These are phyloP conservation scores for Champsocephalus esox DNA, from an alignment of 2,797 vertebrate species.

Conservation along the genomic window DNA sequence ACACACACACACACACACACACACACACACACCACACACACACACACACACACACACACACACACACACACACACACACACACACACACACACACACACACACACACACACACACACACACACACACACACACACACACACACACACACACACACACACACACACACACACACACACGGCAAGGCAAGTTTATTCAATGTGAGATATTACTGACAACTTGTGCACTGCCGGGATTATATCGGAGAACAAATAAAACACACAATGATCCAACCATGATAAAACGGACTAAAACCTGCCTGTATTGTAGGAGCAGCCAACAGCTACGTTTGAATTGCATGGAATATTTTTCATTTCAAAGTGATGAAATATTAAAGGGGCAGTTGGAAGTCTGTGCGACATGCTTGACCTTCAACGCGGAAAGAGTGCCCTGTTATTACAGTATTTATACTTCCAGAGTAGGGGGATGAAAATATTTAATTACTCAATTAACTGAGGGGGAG, in stretches of 20 bases:
- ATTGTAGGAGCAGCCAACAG: conserved; percentile 76
- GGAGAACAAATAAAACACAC: conserved; percentile 43
- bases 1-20: conserved; percentile 2
- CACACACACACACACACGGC: too few species aligned
- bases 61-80: conserved; percentile 3
- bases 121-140: too few species aligned
- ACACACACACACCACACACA: conserved; percentile 21
- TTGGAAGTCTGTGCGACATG: conserved; percentile 66
- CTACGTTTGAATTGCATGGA: conserved; percentile 77
- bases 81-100: conserved; percentile 16
- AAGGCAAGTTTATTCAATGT: too few species aligned
- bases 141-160: too few species aligned
- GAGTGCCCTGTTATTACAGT: conserved; percentile 81
- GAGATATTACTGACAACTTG: too few species aligned
- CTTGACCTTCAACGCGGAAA: conserved; percentile 82
- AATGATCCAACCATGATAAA: conserved; percentile 30
- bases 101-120: conserved; percentile 6
- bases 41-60: neutral
- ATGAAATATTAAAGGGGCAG: conserved; percentile 86
- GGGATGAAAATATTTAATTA: conserved; percentile 86
- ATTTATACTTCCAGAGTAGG: conserved; percentile 78
- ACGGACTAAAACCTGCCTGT: conserved; percentile 16
- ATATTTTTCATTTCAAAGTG: conserved; percentile 82
- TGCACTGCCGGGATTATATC: conserved; percentile 3
- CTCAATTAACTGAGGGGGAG: conserved; percentile 79